These are phyloP conservation scores for Drosophila pallidifrons DNA, from an alignment of 1,140 invertebrate genomes.

Conservation along the genomic window DNA sequence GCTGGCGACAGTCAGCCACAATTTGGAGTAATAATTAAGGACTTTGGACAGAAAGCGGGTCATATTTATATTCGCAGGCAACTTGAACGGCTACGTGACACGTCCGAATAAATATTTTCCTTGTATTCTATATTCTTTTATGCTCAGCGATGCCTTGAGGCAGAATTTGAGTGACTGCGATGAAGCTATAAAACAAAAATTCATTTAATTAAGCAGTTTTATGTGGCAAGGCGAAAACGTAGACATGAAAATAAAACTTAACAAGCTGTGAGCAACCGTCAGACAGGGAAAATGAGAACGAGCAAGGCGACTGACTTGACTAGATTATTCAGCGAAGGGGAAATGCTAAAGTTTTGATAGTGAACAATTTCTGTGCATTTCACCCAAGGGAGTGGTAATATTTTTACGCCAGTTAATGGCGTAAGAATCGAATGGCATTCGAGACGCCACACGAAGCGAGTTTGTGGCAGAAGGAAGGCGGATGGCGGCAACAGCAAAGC, in stretches of 20 bases:
- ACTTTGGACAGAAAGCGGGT: background rate
- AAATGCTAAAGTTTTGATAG: constrained; percentile 57
- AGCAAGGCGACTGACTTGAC: too few species aligned
- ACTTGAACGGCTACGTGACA: constrained; percentile 66
- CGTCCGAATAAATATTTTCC: constrained; percentile 59
- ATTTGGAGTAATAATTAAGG: constrained; percentile 68
- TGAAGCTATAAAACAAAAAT: constrained; percentile 73
- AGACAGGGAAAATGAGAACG: background rate
- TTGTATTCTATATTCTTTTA: constrained; percentile 5
- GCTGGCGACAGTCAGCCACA: constrained; percentile 25
- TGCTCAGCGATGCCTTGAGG: constrained; percentile 15
- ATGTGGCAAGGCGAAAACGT: constrained; percentile 47
- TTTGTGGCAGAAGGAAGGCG: too few species aligned
- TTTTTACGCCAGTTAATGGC: constrained; percentile 64
- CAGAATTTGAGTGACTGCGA: constrained; percentile 62
- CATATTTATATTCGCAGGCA: constrained; percentile 27
- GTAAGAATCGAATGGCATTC: constrained; percentile 13
- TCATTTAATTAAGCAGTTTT: constrained; percentile 82
- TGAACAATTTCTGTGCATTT: constrained; percentile 73
- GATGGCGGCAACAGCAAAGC: too few species aligned
- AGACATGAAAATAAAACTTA: constrained; percentile 65
- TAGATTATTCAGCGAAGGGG: too few species aligned
- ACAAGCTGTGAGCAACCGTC: constrained; percentile 24
- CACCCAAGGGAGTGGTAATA: constrained; percentile 70
- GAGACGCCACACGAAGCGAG: background rate